Conservation (phyloP, 2,888 invertebrate genomes). For the Drosophila colorata region DNA sequence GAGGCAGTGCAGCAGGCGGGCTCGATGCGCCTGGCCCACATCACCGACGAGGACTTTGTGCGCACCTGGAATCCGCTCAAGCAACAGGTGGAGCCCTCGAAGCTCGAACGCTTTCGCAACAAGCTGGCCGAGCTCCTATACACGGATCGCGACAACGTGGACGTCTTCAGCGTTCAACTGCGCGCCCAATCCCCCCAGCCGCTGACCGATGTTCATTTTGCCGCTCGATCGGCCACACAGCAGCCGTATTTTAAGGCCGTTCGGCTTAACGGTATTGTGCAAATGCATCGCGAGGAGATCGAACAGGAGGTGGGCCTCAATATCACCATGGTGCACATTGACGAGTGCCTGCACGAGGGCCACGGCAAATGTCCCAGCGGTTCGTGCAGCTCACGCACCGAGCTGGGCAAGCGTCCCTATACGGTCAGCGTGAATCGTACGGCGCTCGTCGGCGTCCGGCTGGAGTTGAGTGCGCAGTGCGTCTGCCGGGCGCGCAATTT, state of each 20-base stretch:
- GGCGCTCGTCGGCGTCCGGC: constrained; percentile 96
- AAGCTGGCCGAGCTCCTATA: constrained; percentile 94
- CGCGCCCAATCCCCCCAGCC: constrained; percentile 93
- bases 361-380: constrained; percentile 94
- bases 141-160: constrained; percentile 94
- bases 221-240: constrained; percentile 93
- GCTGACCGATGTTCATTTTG: constrained; percentile 95
- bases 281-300: constrained; percentile 96
- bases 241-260: constrained; percentile 96
- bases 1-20: constrained; percentile 98
- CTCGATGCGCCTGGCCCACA: constrained; percentile 95
- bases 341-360: constrained; percentile 95
- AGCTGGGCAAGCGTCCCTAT: constrained; percentile 92
- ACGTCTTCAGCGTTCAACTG: constrained; percentile 97
- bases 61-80: constrained; percentile 96
- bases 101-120: constrained; percentile 94
- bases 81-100: constrained; percentile 92
- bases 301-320: constrained; percentile 96
- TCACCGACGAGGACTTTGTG: constrained; percentile 98
- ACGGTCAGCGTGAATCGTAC: constrained; percentile 99
- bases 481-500: constrained; percentile 97
- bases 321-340: constrained; percentile 98
- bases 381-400: constrained; percentile 96
- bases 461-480: constrained; percentile 95
- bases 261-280: constrained; percentile 95